Percentiles rank a stretch among this genome's conserved stretches.
These are phyloP conservation scores for Chironomus striatipennis DNA, from an alignment of 1,140 invertebrate genomes.

Conservation along the genomic window DNA sequence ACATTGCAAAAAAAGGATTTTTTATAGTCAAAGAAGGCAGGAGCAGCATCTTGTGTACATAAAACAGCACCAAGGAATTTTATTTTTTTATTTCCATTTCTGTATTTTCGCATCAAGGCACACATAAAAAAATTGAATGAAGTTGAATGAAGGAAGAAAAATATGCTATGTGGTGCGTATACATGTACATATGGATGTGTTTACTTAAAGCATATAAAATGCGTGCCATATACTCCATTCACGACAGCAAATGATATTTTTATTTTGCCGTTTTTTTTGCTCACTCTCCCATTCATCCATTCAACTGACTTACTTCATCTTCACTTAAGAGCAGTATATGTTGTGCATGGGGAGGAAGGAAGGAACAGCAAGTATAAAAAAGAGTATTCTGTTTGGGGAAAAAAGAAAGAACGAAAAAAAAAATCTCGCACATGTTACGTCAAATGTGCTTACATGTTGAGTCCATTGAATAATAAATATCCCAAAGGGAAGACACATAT, in stretches of 20 bases:
- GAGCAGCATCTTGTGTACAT: background rate
- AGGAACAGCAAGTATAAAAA: too few relatives aligned
- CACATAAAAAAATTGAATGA: background rate
- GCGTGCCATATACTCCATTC: background rate
- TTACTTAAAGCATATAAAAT: constrained; percentile 9
- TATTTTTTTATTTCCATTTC: background rate
- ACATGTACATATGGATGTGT: background rate
- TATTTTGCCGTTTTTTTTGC: background rate
- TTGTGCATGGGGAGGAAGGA: too few relatives aligned
- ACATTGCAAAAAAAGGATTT: background rate
- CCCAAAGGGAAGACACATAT: background rate
- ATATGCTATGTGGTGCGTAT: background rate
- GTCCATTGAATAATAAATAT: constrained; percentile 14
- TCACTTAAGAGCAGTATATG: background rate
- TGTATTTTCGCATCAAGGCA: background rate
- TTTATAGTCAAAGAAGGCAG: background rate
- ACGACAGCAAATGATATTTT: background rate
- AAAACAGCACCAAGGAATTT: background rate
- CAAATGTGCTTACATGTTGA: constrained; percentile 7
- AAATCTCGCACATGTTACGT: constrained; percentile 1
- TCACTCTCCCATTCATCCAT: background rate
- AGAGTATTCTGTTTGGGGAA: background rate
- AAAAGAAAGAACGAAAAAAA: background rate
- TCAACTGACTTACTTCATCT: background rate
- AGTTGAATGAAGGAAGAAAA: background rate